Base-by-base conservation (phyloP, 2,888 invertebrate species). In the Neoitamus cyanurus region DNA sequence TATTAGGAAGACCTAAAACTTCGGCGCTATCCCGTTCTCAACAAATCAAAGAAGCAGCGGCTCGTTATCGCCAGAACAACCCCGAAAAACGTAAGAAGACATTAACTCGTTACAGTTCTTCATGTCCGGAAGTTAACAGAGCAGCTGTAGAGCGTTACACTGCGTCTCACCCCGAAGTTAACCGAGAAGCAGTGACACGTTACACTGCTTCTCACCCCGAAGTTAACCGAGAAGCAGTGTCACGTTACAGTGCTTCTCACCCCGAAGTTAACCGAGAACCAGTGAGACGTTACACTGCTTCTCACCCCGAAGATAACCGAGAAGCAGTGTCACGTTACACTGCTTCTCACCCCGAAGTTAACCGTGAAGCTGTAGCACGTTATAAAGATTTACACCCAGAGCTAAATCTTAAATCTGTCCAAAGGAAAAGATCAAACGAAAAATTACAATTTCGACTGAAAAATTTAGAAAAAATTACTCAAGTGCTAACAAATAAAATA, bases 131-230 rank as follows among this genome's bases (percentile, higher is more conserved):
- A 73, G 73, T 34, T 31, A 34, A 34, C 31, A 31, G 73, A 31
- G 37, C 31, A 36, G 73, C 73, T n/a, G 73, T 73, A 25, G 34
- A 34, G 15, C 73, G 37, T 15, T 73, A 73, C 73, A 31, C 73
- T n/a, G 37, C 73, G n/a, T 31, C 73, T 36, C 73, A 73, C 20
- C 73, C 73, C n/a, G 73, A 73, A 34, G 73, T 68, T 68, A 1
- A 68, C 68, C 68, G 68, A 20, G 4, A 68, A 68, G 68, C 68
- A 25, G 68, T 68, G 25, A 9, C 68, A 68, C 68, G 68, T 68
- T 68, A 68, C 25, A 68, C 68, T 68, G 68, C 68, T 68, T 68
- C 68, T 68, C 68, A 68, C 3, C 68, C 68, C 68, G 68, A 68
- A 34, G 25, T 68, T 68, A 68, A 15, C 68, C 25, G 68, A 25